Percentiles rank a stretch among this genome's conserved stretches.
phyloP scores from a whole-genome alignment of 2,113 vertebrate genomes.

The Callipepla californica region DNA sequence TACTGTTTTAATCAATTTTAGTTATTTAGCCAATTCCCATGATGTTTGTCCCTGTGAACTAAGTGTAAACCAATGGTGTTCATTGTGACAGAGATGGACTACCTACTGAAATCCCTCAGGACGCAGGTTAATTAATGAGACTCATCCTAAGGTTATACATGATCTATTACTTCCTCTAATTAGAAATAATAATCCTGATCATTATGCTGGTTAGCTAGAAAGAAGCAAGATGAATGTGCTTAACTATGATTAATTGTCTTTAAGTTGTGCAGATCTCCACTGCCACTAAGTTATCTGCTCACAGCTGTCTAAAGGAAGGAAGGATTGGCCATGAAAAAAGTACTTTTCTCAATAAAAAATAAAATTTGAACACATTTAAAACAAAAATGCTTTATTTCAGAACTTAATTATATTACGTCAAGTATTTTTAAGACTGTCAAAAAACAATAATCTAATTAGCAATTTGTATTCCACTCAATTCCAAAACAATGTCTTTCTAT shows the following conservation, averaged over 20 bases:
- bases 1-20: conserved; percentile 74
- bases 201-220: conserved; percentile 97
- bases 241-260: conserved; percentile 92
- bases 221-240: conserved; percentile 95
- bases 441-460: not conserved
- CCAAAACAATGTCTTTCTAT: not conserved
- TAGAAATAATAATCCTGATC: conserved; percentile 99
- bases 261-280: conserved; percentile 76
- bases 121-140: conserved; percentile 96
- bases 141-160: conserved; percentile 93
- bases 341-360: conserved; percentile 41
- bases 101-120: conserved; percentile 88
- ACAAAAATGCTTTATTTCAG: conserved; percentile 3
- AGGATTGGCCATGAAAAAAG: conserved; percentile 42
- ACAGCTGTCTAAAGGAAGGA: conserved; percentile 71
- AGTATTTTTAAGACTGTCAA: not conserved
- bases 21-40: conserved; percentile 75
- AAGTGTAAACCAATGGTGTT: conserved; percentile 80
- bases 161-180: conserved; percentile 99
- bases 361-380: conserved; percentile 29
- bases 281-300: conserved; percentile 78
- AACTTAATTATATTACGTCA: not conserved
- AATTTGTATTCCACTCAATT: not conserved
- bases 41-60: conserved; percentile 76
- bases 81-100: conserved; percentile 94